phyloP scores from a whole-genome alignment of 2,113 vertebrate genomes.

The Narcine bancroftii region DNA sequence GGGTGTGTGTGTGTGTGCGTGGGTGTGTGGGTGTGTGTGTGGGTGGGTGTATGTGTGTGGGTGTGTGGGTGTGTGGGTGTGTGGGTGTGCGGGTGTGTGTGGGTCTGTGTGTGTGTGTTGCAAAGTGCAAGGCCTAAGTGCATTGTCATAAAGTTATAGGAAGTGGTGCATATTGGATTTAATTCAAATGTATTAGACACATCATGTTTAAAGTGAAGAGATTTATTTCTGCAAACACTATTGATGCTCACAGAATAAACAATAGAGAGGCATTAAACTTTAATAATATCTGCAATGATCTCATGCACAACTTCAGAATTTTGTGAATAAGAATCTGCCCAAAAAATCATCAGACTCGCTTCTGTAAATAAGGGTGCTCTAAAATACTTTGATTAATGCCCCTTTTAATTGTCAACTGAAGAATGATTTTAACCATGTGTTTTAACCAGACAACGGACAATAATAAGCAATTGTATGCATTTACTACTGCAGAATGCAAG shows the following conservation, averaged over 20 bases:
- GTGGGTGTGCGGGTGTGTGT: not conserved
- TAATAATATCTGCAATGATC: not conserved
- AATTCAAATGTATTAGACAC: not conserved
- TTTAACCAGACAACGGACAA: not conserved
- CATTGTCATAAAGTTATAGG: not conserved
- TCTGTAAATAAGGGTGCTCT: not conserved
- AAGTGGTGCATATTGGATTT: not conserved
- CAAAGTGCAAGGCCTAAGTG: not conserved
- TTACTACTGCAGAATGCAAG: not conserved
- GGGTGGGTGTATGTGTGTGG: too few species aligned
- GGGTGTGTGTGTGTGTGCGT: too few species aligned
- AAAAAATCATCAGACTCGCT: too few species aligned
- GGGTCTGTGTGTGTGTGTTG: too few species aligned
- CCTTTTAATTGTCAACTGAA: not conserved
- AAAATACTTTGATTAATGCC: not conserved
- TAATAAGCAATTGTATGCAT: not conserved
- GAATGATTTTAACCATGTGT: not conserved
- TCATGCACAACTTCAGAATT: not conserved
- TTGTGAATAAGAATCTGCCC: too few species aligned
- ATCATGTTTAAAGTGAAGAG: not conserved
- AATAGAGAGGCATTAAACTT: not conserved
- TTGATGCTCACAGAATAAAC: not conserved
- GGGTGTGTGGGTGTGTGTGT: too few species aligned
- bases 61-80: not conserved
- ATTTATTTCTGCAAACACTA: not conserved